Evolutionary conservation across 2,797 vertebrate genomes (phyloP), one percentile per base, ranked within the genome.

Genomic region (Sylvilagus floridanus): DNA sequence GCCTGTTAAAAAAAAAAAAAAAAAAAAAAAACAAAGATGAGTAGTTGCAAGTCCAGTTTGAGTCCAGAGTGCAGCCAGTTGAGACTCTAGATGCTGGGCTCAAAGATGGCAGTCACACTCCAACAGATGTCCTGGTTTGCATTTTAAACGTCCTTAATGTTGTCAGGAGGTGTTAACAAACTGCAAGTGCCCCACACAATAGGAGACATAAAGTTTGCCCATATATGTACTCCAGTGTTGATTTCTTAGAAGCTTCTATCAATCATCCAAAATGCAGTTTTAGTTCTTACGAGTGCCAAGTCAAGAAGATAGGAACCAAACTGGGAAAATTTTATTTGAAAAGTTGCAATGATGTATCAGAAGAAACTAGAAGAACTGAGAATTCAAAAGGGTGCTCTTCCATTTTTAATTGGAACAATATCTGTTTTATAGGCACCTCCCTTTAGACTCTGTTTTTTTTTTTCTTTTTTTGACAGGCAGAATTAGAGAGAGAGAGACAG

Each of bases 261-360:
- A n/a, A 63, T 88, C 21, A 35, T 73, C 52, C 42, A 68, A 42
- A n/a, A 17, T 5, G 4, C 35, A 90, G 24, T 35, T 62, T 69
- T 73, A 30, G 9, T 81, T 76, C 37, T 68, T 32, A 10, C 2
- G 42, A 4, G 79, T 54, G 24, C 28, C 50, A 72, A 82, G 14
- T 78, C n/a, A 73, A 9, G 16, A 76, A 7, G 65, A 16, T 57
- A 9, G 24, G 8, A 63, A n/a, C 42, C 47, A 90, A 73, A 82
- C 35, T 10, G 30, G 21, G 32, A 69, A 94, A 82, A 19, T 37
- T 87, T 52, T 52, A 8, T 68, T 93, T 90, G 16, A 21, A 97
- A 19, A 88, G 68, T 52, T 65, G 4, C 82, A 57, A 11, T 17
- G 32, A 60, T 26, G 2, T 57, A 37, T 47, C 19, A 87, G 32